Evolutionary conservation across 2,888 invertebrate species (phyloP).

Genomic region (Heliconius erato): DNA sequence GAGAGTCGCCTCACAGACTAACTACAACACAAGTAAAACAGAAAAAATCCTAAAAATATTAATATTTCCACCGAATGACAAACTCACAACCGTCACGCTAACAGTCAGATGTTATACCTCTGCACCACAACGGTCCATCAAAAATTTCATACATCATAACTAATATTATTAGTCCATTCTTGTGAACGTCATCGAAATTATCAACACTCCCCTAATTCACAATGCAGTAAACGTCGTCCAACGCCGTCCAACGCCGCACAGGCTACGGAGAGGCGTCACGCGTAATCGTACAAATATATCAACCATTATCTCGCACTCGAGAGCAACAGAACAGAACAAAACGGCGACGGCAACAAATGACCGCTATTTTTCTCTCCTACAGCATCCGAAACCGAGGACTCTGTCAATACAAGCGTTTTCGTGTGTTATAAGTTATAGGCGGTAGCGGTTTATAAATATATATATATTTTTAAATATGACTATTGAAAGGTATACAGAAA

Average conservation of each 20-base stretch:
- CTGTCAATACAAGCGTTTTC: conserved; percentile 81
- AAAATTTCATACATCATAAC: not conserved
- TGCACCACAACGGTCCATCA: not conserved
- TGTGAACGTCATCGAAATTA: conserved; percentile 20
- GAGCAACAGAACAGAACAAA: conserved; percentile 84
- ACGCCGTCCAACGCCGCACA: conserved; percentile 22
- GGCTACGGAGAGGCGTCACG: conserved; percentile 65
- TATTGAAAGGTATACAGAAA: too few species aligned
- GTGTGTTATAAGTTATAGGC: conserved; percentile 53
- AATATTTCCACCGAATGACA: too few species aligned
- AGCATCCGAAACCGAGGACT: conserved; percentile 82
- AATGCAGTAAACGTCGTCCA: conserved; percentile 36
- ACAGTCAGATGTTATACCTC: not conserved
- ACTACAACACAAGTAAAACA: too few species aligned
- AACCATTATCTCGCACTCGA: conserved; percentile 84
- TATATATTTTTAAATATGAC: too few species aligned
- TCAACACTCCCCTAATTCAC: conserved; percentile 48
- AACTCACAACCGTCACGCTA: not conserved
- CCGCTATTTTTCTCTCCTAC: conserved; percentile 83
- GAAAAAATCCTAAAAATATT: too few species aligned
- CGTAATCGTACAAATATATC: conserved; percentile 82
- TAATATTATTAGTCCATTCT: not conserved
- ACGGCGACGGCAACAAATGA: conserved; percentile 84
- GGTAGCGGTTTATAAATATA: conserved; percentile 45
- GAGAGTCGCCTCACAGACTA: too few species aligned